phyloP scores from a whole-genome alignment of 2,888 invertebrate genomes.

The Galeruca laticollis region DNA sequence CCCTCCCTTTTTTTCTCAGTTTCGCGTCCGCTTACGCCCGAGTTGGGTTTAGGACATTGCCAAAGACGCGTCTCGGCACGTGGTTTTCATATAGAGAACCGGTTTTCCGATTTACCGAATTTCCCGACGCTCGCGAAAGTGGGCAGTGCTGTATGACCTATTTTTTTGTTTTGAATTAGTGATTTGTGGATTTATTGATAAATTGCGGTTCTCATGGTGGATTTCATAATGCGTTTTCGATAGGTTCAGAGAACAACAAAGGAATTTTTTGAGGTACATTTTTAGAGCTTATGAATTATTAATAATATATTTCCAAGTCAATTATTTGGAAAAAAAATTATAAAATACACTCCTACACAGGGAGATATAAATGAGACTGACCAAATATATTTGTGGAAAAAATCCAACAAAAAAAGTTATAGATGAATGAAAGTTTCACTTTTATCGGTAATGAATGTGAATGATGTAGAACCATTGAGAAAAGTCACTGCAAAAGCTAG shows the following conservation, averaged over 20 bases:
- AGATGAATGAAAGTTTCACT: too few relatives aligned
- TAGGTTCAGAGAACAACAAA: not conserved
- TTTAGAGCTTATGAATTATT: not conserved
- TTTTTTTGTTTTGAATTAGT: slow-evolving; percentile 17
- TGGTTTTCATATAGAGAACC: slow-evolving; percentile 21
- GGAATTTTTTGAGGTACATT: not conserved
- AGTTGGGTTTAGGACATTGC: slow-evolving; percentile 46
- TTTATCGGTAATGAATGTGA: too few relatives aligned
- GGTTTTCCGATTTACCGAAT: slow-evolving; percentile 30
- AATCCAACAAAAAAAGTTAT: too few relatives aligned
- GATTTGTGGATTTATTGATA: slow-evolving; percentile 7
- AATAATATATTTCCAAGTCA: too few relatives aligned
- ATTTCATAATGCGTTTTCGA: not conserved
- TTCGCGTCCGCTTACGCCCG: slow-evolving; percentile 50
- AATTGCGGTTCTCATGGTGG: not conserved
- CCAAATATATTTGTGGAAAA: too few relatives aligned
- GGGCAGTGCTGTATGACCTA: slow-evolving; percentile 27
- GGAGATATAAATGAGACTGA: too few relatives aligned
- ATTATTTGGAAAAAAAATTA: too few relatives aligned
- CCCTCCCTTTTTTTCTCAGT: slow-evolving; percentile 42
- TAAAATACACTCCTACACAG: too few relatives aligned
- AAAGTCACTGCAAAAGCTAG: too few relatives aligned
- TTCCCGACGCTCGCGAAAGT: slow-evolving; percentile 24
- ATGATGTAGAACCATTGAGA: too few relatives aligned
- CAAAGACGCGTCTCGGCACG: slow-evolving; percentile 41